These are phyloP conservation scores for Pampus argenteus DNA, from an alignment of 2,797 vertebrate species.

Conservation along the genomic window DNA sequence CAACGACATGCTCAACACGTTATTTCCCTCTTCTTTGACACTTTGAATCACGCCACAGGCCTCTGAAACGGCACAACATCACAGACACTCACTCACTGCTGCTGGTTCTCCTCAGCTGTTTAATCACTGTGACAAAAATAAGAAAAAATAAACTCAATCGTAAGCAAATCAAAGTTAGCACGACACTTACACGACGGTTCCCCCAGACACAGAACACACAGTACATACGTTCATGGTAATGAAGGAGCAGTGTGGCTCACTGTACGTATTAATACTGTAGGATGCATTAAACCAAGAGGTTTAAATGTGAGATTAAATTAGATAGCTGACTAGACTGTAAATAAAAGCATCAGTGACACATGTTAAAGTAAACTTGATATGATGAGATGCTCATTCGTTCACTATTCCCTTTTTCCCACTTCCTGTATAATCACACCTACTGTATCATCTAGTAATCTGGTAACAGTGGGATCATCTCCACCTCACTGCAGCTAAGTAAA, in stretches of 20 bases:
- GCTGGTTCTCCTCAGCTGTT: constrained; percentile 13
- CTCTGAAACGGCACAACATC: constrained; percentile 9
- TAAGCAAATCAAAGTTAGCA: too few relatives aligned
- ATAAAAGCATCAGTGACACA: too few relatives aligned
- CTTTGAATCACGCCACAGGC: constrained; percentile 37
- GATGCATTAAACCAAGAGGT: too few relatives aligned
- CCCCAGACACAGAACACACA: background rate
- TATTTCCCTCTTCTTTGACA: constrained; percentile 42
- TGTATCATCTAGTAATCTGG: background rate
- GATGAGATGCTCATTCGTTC: too few relatives aligned
- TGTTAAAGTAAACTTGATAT: too few relatives aligned
- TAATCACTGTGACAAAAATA: background rate
- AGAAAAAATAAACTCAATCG: background rate
- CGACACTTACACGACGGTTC: background rate
- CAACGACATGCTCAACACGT: constrained; percentile 54
- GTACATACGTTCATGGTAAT: too few relatives aligned
- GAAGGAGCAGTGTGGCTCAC: too few relatives aligned
- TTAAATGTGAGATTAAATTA: too few relatives aligned
- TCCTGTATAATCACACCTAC: background rate
- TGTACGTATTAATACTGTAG: too few relatives aligned
- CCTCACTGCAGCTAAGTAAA: background rate
- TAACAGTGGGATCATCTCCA: background rate
- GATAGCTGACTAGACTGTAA: too few relatives aligned
- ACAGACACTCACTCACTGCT: background rate
- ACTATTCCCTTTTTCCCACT: too few relatives aligned